Conservation (phyloP, 2,797 vertebrate genomes). For the Pseudomugil tenellus region DNA sequence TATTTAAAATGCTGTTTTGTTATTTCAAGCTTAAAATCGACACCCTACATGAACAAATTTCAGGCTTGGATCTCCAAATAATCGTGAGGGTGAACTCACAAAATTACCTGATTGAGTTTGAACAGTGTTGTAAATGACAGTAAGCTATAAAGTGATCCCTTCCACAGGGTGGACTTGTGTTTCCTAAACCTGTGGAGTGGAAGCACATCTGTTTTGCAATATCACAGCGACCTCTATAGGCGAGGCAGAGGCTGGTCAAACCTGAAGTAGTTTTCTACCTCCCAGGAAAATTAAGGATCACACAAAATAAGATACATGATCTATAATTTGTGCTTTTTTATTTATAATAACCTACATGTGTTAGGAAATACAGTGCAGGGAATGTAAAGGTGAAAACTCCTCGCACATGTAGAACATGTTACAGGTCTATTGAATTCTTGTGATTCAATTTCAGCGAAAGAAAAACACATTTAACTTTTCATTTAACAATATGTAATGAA, state of each 20-base stretch:
- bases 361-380: too few species aligned
- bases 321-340: too few species aligned
- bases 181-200: constrained; percentile 65
- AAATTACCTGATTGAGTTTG: neutral
- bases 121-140: constrained; percentile 32
- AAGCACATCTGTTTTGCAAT: constrained; percentile 67
- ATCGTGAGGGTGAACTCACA: neutral
- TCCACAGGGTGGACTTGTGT: constrained; percentile 34
- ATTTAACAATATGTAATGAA: neutral
- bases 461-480: neutral
- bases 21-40: neutral
- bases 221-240: constrained; percentile 86
- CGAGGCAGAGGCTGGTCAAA: constrained; percentile 8
- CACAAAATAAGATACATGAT: neutral
- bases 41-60: neutral
- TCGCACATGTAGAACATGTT: too few species aligned
- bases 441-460: neutral
- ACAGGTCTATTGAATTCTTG: too few species aligned
- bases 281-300: constrained; percentile 20
- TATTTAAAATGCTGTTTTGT: neutral
- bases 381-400: too few species aligned
- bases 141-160: constrained; percentile 46
- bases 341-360: too few species aligned
- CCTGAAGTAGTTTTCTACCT: constrained; percentile 6
- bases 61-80: too few species aligned